phyloP scores from a whole-genome alignment of 2,113 vertebrate genomes.

The Ailurus styani region DNA sequence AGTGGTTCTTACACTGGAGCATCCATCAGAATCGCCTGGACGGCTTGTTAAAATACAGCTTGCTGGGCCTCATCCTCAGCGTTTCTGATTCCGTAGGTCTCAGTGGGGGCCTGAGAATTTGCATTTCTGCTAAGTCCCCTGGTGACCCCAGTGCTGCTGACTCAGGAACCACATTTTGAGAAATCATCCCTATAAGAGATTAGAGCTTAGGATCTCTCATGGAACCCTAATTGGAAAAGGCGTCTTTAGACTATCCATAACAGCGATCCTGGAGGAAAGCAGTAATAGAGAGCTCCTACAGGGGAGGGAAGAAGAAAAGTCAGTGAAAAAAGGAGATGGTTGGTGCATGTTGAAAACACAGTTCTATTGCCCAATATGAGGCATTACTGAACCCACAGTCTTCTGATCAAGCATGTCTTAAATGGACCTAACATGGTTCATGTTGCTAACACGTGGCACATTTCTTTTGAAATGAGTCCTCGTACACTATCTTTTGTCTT shows the following conservation, averaged over 20 bases:
- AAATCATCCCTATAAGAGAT: not conserved
- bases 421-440: not conserved
- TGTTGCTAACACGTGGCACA: not conserved
- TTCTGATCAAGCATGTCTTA: not conserved
- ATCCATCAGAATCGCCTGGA: not conserved
- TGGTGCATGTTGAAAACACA: not conserved
- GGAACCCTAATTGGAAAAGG: not conserved
- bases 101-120: not conserved
- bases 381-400: not conserved
- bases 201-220: not conserved
- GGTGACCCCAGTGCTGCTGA: not conserved
- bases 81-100: not conserved
- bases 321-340: not conserved
- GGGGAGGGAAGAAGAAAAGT: not conserved
- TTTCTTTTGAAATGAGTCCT: not conserved
- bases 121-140: not conserved
- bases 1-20: not conserved
- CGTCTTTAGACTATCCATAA: not conserved
- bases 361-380: not conserved
- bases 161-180: not conserved
- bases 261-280: not conserved
- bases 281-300: not conserved
- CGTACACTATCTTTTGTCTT: not conserved
- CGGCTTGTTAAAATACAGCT: not conserved
- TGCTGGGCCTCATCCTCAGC: not conserved